These are phyloP conservation scores for Psilopsiagon aurifrons DNA, from an alignment of 2,113 vertebrate genomes.

Conservation along the genomic window DNA sequence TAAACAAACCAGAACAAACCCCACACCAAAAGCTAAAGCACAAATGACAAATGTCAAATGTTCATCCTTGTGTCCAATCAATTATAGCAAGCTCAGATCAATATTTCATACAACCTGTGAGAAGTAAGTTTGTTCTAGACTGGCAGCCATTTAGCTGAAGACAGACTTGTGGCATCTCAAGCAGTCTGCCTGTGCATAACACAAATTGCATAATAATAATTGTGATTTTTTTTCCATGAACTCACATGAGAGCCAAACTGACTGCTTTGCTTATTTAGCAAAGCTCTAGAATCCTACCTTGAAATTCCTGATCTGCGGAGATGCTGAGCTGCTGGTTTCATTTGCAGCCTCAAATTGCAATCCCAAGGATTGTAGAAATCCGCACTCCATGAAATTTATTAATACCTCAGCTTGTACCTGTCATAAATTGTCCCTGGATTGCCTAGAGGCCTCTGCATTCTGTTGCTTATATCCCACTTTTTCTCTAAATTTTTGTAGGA, in stretches of 20 bases:
- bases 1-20: not conserved
- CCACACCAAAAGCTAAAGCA: not conserved
- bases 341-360: not conserved
- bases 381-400: conserved; percentile 6
- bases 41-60: not conserved
- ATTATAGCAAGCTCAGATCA: not conserved
- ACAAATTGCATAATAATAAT: not conserved
- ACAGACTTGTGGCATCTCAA: not conserved
- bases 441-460: not conserved
- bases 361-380: not conserved
- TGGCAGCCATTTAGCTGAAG: not conserved
- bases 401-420: conserved; percentile 8
- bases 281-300: not conserved
- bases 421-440: not conserved
- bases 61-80: not conserved
- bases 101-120: not conserved
- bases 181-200: not conserved
- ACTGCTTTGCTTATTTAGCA: conserved; percentile 1
- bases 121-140: not conserved
- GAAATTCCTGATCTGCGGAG: not conserved
- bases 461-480: not conserved
- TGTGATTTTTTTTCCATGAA: not conserved
- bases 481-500: not conserved
- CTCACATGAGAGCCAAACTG: not conserved
- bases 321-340: not conserved